Evolutionary conservation across 1,140 invertebrate species (phyloP).

Genomic region (Brevipalpus yothersi): DNA sequence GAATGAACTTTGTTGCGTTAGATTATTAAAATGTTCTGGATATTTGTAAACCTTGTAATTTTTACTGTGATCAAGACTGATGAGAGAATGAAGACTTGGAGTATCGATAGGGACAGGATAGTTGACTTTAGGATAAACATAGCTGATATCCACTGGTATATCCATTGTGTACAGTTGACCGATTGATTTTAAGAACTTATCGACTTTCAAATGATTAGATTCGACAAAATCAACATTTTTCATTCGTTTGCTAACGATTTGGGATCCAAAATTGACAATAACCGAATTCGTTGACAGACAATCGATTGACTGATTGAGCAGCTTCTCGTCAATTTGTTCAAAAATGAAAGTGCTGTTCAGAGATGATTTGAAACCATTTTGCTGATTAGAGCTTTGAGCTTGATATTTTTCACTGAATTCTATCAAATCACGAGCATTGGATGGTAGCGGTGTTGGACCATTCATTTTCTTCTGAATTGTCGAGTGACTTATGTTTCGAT

Average conservation of each 20-base stretch:
- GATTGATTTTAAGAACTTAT: background rate
- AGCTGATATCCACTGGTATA: slow-evolving; percentile 16
- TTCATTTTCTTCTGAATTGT: background rate
- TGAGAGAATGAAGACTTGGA: slow-evolving; percentile 51
- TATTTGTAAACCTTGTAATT: slow-evolving; percentile 51
- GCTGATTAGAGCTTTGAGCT: too few relatives aligned
- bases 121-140: slow-evolving; percentile 42
- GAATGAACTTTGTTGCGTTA: background rate
- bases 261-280: background rate
- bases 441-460: background rate
- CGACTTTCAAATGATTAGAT: background rate
- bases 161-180: background rate
- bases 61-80: slow-evolving; percentile 70
- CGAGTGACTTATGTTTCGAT: background rate
- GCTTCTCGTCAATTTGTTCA: too few relatives aligned
- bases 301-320: too few relatives aligned
- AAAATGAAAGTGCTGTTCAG: too few relatives aligned
- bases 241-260: background rate
- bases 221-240: background rate
- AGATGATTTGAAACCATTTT: too few relatives aligned
- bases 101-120: slow-evolving; percentile 71
- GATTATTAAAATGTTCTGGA: slow-evolving; percentile 10
- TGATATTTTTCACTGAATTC: background rate
- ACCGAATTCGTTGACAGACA: background rate
- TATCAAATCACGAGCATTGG: too few relatives aligned